phyloP scores from a whole-genome alignment of 2,888 invertebrate species.

The Ceraclea dissimilis region DNA sequence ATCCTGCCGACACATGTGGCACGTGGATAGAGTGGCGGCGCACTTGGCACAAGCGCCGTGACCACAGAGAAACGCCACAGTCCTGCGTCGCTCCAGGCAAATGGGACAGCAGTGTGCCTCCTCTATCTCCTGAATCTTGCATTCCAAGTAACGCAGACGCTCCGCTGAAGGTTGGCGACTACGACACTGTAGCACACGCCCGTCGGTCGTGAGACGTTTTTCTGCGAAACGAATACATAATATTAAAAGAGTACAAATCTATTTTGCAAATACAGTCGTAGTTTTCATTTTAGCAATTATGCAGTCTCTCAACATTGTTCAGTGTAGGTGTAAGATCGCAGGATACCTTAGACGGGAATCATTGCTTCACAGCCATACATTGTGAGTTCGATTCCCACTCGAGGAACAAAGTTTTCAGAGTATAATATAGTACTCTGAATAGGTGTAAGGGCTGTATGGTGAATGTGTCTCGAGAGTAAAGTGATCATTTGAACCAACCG shows the following conservation, averaged over 20 bases:
- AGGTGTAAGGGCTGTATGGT: too few species aligned
- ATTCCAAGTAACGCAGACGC: conserved; percentile 58
- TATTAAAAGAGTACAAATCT: background rate
- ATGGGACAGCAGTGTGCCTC: conserved; percentile 80
- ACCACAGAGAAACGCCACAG: conserved; percentile 82
- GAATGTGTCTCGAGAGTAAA: too few species aligned
- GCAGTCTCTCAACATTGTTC: background rate
- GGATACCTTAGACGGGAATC: too few species aligned
- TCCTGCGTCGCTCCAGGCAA: conserved; percentile 77
- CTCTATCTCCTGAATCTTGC: conserved; percentile 77
- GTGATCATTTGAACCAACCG: too few species aligned
- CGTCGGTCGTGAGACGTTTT: conserved; percentile 30
- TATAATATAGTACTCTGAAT: too few species aligned
- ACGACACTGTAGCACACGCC: conserved; percentile 32
- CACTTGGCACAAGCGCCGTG: conserved; percentile 79
- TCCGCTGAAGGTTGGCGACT: conserved; percentile 57
- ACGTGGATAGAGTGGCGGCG: conserved; percentile 70
- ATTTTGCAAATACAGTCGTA: too few species aligned
- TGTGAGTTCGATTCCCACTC: too few species aligned
- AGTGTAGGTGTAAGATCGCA: background rate
- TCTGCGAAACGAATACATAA: conserved; percentile 16
- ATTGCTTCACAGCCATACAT: too few species aligned
- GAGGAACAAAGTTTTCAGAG: too few species aligned
- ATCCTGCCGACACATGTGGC: conserved; percentile 79
- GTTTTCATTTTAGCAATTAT: too few species aligned